Percentiles rank a stretch among this genome's conserved stretches.
These are phyloP conservation scores for Tamias sibiricus DNA, from an alignment of 2,113 vertebrate species.

Conservation along the genomic window DNA sequence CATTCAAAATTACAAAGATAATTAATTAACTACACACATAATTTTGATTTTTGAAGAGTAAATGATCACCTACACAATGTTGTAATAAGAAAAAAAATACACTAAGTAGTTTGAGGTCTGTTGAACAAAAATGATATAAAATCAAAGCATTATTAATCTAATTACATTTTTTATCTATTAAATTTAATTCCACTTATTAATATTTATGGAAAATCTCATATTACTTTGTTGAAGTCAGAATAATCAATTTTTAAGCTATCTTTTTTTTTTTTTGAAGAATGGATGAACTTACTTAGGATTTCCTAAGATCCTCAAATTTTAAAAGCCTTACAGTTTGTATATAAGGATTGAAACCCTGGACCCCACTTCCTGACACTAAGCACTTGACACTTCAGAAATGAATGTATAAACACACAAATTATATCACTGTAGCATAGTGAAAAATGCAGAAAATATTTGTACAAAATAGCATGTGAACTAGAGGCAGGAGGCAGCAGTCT, in stretches of 20 bases:
- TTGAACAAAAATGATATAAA: conserved; percentile 17
- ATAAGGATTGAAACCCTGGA: not conserved
- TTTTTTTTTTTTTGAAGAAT: conserved; percentile 39
- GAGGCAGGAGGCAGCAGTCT: not conserved
- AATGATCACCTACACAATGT: not conserved
- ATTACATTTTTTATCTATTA: conserved; percentile 56
- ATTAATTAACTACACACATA: not conserved
- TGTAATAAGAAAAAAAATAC: conserved; percentile 11
- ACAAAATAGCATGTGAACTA: not conserved
- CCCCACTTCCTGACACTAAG: not conserved
- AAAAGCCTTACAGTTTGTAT: conserved; percentile 65
- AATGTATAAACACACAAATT: not conserved
- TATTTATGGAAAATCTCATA: conserved; percentile 49
- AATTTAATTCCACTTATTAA: conserved; percentile 59
- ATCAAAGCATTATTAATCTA: conserved; percentile 19
- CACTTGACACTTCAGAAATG: not conserved
- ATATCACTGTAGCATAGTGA: not conserved
- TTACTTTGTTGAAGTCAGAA: conserved; percentile 49
- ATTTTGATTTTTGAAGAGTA: conserved; percentile 12
- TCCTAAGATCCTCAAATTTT: conserved; percentile 49
- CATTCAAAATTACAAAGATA: conserved; percentile 19
- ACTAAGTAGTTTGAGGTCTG: conserved; percentile 12
- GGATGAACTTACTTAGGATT: conserved; percentile 66
- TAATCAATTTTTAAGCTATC: conserved; percentile 63
- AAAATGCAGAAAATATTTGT: not conserved